These are phyloP conservation scores for Bombus cullumanus DNA, from an alignment of 1,140 invertebrate genomes.

Conservation along the genomic window DNA sequence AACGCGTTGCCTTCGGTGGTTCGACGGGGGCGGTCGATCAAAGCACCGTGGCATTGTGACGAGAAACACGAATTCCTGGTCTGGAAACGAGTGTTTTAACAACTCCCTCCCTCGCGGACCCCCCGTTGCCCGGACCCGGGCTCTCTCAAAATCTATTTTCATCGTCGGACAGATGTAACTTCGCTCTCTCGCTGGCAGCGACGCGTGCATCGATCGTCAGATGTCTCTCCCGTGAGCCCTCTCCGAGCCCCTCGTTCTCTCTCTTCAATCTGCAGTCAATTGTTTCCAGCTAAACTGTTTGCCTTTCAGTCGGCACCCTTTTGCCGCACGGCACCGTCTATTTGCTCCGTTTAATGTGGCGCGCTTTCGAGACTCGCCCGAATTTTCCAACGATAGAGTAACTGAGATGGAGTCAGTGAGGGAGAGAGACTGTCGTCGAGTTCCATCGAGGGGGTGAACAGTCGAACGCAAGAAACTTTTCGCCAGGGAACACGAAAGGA, in stretches of 20 bases:
- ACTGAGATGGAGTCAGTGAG: not conserved
- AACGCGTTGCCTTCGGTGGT: slow-evolving; percentile 56
- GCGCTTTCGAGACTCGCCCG: slow-evolving; percentile 72
- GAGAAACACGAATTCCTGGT: slow-evolving; percentile 71
- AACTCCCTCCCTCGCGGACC: slow-evolving; percentile 52
- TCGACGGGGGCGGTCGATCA: slow-evolving; percentile 55
- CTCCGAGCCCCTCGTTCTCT: slow-evolving; percentile 63
- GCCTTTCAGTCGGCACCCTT: slow-evolving; percentile 82
- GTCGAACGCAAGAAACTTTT: slow-evolving; percentile 13
- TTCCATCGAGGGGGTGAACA: slow-evolving; percentile 28
- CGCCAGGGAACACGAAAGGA: not conserved
- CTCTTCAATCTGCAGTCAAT: slow-evolving; percentile 83
- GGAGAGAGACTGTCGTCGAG: not conserved
- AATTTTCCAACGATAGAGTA: slow-evolving; percentile 62
- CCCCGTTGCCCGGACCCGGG: slow-evolving; percentile 52
- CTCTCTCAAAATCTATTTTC: slow-evolving; percentile 79
- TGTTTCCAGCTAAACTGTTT: slow-evolving; percentile 84
- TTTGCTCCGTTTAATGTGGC: slow-evolving; percentile 80
- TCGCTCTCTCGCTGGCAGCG: slow-evolving; percentile 72
- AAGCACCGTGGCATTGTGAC: slow-evolving; percentile 66
- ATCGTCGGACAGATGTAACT: slow-evolving; percentile 76
- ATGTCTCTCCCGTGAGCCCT: slow-evolving; percentile 66
- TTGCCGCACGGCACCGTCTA: slow-evolving; percentile 77
- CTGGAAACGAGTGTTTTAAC: slow-evolving; percentile 73
- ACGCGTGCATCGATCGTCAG: slow-evolving; percentile 80